Evolutionary conservation across 2,888 invertebrate species (phyloP).

Genomic region (Amphipoea lucens): DNA sequence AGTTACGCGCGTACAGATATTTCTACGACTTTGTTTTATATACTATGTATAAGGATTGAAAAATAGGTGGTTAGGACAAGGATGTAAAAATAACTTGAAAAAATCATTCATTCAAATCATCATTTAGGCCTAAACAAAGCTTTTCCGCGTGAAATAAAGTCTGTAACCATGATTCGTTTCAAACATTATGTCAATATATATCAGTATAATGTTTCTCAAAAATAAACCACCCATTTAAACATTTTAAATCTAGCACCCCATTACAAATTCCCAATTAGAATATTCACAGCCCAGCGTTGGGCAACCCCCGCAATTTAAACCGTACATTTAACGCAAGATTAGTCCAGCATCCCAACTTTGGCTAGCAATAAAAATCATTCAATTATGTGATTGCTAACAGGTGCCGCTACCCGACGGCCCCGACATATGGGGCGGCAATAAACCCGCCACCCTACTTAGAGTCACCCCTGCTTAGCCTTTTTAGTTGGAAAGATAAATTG

Average conservation of each 20-base stretch:
- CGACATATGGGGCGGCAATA: constrained; percentile 66
- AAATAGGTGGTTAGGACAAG: not conserved
- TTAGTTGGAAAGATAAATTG: constrained; percentile 32
- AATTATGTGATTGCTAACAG: constrained; percentile 59
- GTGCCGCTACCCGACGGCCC: constrained; percentile 49
- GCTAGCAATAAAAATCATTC: constrained; percentile 62
- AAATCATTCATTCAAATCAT: no score
- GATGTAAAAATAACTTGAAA: not conserved
- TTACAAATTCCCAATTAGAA: constrained; percentile 19
- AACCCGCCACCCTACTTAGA: constrained; percentile 51
- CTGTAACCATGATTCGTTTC: not conserved
- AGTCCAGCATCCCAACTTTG: constrained; percentile 48
- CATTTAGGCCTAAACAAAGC: not conserved
- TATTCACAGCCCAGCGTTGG: constrained; percentile 19
- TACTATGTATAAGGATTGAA: no score
- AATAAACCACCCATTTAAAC: not conserved
- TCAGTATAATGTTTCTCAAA: not conserved
- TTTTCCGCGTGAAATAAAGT: not conserved
- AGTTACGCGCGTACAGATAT: no score
- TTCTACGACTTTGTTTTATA: no score
- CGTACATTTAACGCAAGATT: constrained; percentile 63
- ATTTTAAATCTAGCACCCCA: constrained; percentile 4
- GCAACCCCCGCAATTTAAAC: constrained; percentile 41
- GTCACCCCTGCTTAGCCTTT: constrained; percentile 53
- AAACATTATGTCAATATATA: not conserved